These are phyloP conservation scores for Mastigias papua DNA, from an alignment of 30 jellyfish, hydroid and myxozoan species.

Conservation along the genomic window DNA sequence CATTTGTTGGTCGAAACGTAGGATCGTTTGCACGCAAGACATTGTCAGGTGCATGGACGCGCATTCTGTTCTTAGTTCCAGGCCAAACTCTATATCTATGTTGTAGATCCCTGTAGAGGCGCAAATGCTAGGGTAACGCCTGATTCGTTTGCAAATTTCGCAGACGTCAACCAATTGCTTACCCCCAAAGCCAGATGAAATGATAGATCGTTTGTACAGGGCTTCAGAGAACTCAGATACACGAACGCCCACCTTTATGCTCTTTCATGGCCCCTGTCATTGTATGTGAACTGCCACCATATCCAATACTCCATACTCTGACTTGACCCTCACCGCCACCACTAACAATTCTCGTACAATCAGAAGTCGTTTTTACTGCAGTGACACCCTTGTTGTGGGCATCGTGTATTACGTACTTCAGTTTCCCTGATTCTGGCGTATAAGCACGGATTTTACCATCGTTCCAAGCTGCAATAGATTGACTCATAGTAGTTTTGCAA, in stretches of 20 bases:
- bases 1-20: no score
- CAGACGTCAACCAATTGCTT: no score
- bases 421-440: slow-evolving; percentile 93
- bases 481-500: neutral
- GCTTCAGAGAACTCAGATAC: no score
- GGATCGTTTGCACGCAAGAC: no score
- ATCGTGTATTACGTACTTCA: slow-evolving; percentile 85
- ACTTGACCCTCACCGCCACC: slow-evolving; percentile 99
- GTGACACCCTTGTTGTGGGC: slow-evolving; percentile 99
- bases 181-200: no score
- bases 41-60: no score
- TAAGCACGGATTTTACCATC: slow-evolving; percentile 93
- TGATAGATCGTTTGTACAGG: no score
- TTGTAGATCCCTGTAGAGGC: no score
- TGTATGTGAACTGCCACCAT: slow-evolving; percentile 45
- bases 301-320: slow-evolving; percentile 88
- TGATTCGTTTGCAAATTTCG: no score
- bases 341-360: slow-evolving; percentile 79
- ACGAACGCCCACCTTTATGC: slow-evolving; percentile 85
- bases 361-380: slow-evolving; percentile 89
- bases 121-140: no score
- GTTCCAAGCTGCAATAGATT: slow-evolving; percentile 84
- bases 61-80: no score
- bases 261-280: slow-evolving; percentile 94
- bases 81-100: no score